Conservation (phyloP, 2,797 vertebrate genomes). For the Gymnothorax reevesii region DNA sequence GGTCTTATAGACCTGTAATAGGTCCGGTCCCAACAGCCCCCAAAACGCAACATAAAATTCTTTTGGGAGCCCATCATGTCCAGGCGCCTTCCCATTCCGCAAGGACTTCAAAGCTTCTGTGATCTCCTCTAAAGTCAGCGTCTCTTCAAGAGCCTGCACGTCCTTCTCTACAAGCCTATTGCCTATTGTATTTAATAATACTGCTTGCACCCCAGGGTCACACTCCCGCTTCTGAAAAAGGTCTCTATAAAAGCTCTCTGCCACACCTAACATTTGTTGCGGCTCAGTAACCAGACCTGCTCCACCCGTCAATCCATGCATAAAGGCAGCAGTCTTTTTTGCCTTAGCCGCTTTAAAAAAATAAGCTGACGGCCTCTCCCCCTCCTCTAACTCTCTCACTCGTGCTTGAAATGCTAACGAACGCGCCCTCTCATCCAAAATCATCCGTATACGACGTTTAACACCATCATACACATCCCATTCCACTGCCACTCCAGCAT, state of each 20-base stretch:
- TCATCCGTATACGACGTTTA: not conserved
- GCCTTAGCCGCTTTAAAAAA: no score
- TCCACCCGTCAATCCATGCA: no score
- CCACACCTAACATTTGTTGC: no score
- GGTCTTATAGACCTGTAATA: not conserved
- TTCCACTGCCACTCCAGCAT: not conserved
- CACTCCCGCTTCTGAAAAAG: not conserved
- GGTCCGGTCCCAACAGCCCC: not conserved
- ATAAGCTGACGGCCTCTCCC: no score
- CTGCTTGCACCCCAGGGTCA: not conserved
- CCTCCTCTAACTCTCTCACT: no score
- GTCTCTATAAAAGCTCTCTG: no score
- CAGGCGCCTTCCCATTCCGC: not conserved
- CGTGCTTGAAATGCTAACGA: no score
- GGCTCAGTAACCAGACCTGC: no score
- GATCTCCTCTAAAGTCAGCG: not conserved
- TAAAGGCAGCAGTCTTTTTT: no score
- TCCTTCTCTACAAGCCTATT: not conserved
- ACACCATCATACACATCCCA: not conserved
- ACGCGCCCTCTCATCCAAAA: no score
- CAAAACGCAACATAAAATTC: not conserved
- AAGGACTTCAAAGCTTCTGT: not conserved
- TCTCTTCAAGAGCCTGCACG: not conserved
- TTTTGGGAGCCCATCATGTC: not conserved
- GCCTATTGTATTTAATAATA: not conserved